Evolutionary conservation across 1,140 invertebrate species (phyloP).

Genomic region (Caenorhabditis remanei): DNA sequence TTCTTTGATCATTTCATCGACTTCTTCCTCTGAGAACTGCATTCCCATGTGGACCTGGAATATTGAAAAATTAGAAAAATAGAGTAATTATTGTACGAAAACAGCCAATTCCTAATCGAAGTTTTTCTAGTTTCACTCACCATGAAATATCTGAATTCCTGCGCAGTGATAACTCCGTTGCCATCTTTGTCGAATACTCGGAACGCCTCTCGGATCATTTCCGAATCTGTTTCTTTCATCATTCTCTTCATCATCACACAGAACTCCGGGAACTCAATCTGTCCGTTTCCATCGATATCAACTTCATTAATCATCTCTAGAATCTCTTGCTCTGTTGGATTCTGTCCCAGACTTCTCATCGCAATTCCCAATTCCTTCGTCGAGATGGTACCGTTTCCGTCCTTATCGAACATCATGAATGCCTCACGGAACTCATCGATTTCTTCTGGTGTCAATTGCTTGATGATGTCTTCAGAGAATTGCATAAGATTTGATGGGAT

Average conservation of each 20-base stretch:
- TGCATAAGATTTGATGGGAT: conserved; percentile 65
- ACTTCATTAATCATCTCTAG: conserved; percentile 99
- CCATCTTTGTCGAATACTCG: conserved; percentile 77
- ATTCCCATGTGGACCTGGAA: conserved; percentile 99
- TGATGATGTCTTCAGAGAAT: conserved; percentile 68
- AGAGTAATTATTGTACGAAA: neutral
- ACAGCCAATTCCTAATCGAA: neutral
- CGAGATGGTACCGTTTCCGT: conserved; percentile 98
- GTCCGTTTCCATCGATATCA: conserved; percentile 91
- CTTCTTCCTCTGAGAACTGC: conserved; percentile 97
- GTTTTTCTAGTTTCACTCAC: conserved; percentile 50
- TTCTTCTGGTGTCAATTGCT: conserved; percentile 69
- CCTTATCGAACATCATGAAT: conserved; percentile 97
- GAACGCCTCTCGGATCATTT: conserved; percentile 78
- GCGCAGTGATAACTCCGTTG: conserved; percentile 82
- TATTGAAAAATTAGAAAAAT: conserved; percentile 87
- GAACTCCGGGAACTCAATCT: conserved; percentile 81
- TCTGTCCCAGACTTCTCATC: conserved; percentile 96
- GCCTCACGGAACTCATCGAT: conserved; percentile 93
- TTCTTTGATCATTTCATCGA: conserved; percentile 97
- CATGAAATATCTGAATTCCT: conserved; percentile 77
- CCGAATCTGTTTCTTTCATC: conserved; percentile 74
- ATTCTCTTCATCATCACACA: conserved; percentile 78
- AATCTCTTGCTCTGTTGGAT: conserved; percentile 94
- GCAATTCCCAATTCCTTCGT: conserved; percentile 99